Base-by-base conservation (phyloP, 2,113 vertebrate genomes). In the Terrapene triunguis region DNA sequence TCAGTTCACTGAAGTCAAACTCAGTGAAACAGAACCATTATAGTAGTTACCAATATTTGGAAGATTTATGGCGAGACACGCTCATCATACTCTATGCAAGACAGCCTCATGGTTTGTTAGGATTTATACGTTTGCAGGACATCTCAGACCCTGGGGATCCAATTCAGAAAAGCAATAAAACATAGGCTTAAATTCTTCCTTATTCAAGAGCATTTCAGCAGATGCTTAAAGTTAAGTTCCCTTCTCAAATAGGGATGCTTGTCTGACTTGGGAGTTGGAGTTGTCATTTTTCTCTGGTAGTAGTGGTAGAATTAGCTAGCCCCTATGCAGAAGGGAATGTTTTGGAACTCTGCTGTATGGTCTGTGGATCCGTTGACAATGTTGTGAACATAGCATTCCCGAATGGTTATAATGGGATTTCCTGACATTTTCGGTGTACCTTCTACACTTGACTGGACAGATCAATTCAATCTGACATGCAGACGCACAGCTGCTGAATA, bases 21-120 rank as follows among this genome's bases (percentile, higher is more conserved):
- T 89, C 54, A 88, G 80, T 84, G 55, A 51, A 55, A 95, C 90
- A 95, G 55, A 87, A 82, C 90, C 89, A 91, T 84, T 87, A 76
- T 65, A 87, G 89, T 47, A 92, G 47, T 10, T 82, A 85, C 92
- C 87, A 90, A 25, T 50, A 80, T 55, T 62, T 47, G 90, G 84
- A 82, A 89, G 89, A 22, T 91, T 88, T 50, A 0, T 22, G 81
- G 44, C 29, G 48, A 19, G 51, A 14, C 29, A 53, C 59, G 82
- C 90, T 95, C 87, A n/a, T 80, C 44, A 78, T 2, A 22, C 59
- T 69, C 42, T 42, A 10, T 47, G 42, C 74, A 14, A 59, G 53
- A 57, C 85, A 82, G 92, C 24, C 44, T 89, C 80, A 3, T 54
- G 87, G n/a, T 86, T 82, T 90, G 48, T 93, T 32, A 82, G 91